Evolutionary conservation across 1,140 invertebrate genomes (phyloP), one percentile per base, ranked within the genome.

Genomic region (Drosophila sproati): DNA sequence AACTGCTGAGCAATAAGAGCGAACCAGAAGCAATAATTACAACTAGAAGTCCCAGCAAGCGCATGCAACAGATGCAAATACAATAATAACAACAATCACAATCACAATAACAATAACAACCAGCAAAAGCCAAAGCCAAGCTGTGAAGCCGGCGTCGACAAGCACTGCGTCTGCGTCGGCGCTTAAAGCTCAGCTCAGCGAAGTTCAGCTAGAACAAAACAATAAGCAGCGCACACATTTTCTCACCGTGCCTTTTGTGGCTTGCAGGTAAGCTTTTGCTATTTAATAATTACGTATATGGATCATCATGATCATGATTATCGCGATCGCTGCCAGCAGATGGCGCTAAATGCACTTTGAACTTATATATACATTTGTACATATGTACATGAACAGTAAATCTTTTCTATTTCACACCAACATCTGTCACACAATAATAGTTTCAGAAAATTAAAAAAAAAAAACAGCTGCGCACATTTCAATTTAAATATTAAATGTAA

Each of bases 61-160:
- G 48, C 75, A 82, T 87, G 68, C 82, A 86, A 79, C 82, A 86
- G 82, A 75, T 82, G 82, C 78, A 59, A 35, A 41, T 60, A 43
- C 41, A 71, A 50, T n/a, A 61, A 39, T 29, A 82, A 67, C 62
- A 48, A 62, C 32, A 51, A 54, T 12, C 39, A 64, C 32, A 45
- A 60, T 37, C 34, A 28, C 37, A 29, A 20, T 35, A 55, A 41
- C 55, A 29, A 8, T 20, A 39, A 12, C 10, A 28, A 35, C 52
- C 8, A 45, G 56, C 47, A 43, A 59, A 8, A 45, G 63, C 47
- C 47, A 68, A 76, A 39, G 45, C n/a, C 72, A 72, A 76, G 82
- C 78, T 81, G 37, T 43, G 7, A 64, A 64, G 54, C 55, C 54
- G 60, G 57, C 56, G 35, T 5, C 5, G 10, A 39, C 41, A 48